Percentiles rank a stretch among this genome's conserved stretches.
Evolutionary conservation across 2,113 vertebrate species (phyloP).

Genomic region (human): GRCh38 chr6:165557001-165557500

Average conservation of each 20-base stretch:
- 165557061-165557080: too few relatives aligned
- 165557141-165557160: neutral
- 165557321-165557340: neutral
- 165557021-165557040: too few relatives aligned
- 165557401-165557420: neutral
- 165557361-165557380: neutral
- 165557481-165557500: neutral
- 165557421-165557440: neutral
- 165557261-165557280: neutral
- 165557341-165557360: neutral
- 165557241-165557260: neutral
- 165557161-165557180: neutral
- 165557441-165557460: neutral
- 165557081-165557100: too few relatives aligned
- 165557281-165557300: neutral
- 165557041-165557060: too few relatives aligned
- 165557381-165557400: neutral
- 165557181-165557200: neutral
- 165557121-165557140: too few relatives aligned
- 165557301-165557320: neutral
- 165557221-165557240: neutral
- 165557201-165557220: neutral
- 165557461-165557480: neutral
- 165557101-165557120: too few relatives aligned
- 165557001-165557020: too few relatives aligned